These are phyloP conservation scores for Cynocephalus volans DNA, from an alignment of 2,113 vertebrate species.

Conservation along the genomic window DNA sequence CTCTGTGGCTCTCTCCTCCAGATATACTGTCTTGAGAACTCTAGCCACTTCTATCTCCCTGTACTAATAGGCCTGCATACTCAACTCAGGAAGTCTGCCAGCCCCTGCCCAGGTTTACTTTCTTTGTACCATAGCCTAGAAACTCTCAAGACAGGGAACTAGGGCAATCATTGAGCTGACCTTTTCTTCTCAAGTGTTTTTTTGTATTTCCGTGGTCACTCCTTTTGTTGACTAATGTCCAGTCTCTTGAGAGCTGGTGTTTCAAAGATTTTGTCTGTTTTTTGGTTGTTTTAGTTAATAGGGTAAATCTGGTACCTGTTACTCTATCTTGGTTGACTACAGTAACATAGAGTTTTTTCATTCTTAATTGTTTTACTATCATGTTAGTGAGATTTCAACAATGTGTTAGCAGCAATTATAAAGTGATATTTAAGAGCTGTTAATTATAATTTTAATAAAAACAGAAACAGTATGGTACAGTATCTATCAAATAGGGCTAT, in stretches of 20 bases:
- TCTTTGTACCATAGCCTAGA: background rate
- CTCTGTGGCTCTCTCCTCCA: background rate
- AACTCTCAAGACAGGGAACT: background rate
- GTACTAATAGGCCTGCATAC: background rate
- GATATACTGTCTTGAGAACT: background rate
- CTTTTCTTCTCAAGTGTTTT: background rate
- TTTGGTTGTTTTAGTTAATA: background rate
- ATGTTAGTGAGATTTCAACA: conserved; percentile 10
- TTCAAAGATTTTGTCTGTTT: background rate
- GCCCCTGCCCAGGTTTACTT: background rate
- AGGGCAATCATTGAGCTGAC: background rate
- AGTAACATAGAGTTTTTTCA: background rate
- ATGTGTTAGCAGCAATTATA: background rate
- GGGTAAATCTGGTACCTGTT: background rate
- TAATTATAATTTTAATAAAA: conserved; percentile 25
- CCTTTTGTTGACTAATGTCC: background rate
- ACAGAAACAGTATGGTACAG: background rate
- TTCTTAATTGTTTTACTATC: background rate
- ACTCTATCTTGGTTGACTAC: background rate
- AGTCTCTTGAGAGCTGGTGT: background rate
- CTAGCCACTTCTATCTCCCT: background rate
- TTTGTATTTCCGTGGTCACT: background rate
- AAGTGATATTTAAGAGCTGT: background rate
- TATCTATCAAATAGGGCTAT: background rate
- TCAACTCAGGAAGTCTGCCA: background rate